Conservation (phyloP, 2,888 invertebrate genomes). For the Caenorhabditis macrosperma region DNA sequence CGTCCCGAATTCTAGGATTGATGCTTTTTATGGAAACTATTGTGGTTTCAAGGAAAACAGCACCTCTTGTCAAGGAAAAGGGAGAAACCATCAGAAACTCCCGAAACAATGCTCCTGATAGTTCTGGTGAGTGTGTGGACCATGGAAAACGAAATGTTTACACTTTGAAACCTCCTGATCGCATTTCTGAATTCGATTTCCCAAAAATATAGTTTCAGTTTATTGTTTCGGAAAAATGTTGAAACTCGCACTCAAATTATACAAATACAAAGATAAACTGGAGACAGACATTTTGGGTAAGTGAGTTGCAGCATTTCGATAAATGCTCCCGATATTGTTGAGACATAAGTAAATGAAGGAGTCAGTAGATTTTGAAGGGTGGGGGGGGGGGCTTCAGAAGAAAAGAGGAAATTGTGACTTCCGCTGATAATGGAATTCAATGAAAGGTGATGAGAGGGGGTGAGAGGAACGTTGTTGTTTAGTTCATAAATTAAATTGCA, state of each 20-base stretch:
- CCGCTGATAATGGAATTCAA: too few relatives aligned
- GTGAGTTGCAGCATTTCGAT: conserved; percentile 43
- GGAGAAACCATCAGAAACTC: too few relatives aligned
- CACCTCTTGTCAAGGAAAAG: too few relatives aligned
- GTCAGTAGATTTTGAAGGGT: conserved; percentile 21
- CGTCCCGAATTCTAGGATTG: too few relatives aligned
- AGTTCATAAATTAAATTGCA: conserved; percentile 38
- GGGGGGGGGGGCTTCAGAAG: not conserved
- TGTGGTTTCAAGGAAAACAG: too few relatives aligned
- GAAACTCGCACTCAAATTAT: conserved; percentile 33
- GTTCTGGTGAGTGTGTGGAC: too few relatives aligned
- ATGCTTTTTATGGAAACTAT: too few relatives aligned
- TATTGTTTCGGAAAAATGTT: not conserved
- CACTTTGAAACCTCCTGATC: too few relatives aligned
- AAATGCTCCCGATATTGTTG: conserved; percentile 50
- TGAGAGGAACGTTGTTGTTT: not conserved
- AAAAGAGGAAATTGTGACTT: conserved; percentile 1
- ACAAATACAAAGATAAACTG: conserved; percentile 39
- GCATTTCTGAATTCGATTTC: too few relatives aligned
- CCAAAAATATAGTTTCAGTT: not conserved
- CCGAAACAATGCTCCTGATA: too few relatives aligned
- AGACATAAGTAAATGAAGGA: conserved; percentile 15
- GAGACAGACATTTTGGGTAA: conserved; percentile 24
- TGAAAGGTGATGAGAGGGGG: not conserved
- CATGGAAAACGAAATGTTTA: too few relatives aligned